These are phyloP conservation scores for Montifringilla adamsi DNA, from an alignment of 2,113 vertebrate species.

Conservation along the genomic window DNA sequence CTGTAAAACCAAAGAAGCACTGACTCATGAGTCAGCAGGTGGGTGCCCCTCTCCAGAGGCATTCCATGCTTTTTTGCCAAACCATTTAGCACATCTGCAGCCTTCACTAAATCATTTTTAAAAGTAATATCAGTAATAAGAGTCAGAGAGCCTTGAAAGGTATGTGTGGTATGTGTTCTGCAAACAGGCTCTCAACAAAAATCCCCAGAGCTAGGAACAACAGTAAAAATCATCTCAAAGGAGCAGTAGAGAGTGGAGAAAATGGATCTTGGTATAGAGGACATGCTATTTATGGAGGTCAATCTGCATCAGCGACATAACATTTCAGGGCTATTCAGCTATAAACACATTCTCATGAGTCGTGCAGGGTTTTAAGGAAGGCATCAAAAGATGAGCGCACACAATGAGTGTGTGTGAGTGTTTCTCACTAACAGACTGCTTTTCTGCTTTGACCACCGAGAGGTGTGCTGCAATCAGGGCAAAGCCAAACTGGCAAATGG, in stretches of 20 bases:
- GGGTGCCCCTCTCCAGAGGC: conserved; percentile 29
- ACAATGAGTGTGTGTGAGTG: neutral
- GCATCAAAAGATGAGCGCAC: conserved; percentile 32
- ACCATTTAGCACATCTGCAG: conserved; percentile 52
- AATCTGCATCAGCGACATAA: conserved; percentile 47
- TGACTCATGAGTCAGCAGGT: conserved; percentile 42
- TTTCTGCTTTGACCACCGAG: neutral
- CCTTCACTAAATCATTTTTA: conserved; percentile 56
- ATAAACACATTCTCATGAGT: conserved; percentile 9
- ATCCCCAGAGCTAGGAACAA: conserved; percentile 43
- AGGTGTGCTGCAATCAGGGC: neutral
- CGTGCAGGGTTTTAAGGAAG: neutral
- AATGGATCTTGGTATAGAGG: conserved; percentile 41
- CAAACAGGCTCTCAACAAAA: conserved; percentile 42
- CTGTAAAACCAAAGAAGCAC: conserved; percentile 28
- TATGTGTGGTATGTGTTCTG: conserved; percentile 41
- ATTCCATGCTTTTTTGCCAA: conserved; percentile 29
- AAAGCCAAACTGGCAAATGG: conserved; percentile 7
- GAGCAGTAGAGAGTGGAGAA: conserved; percentile 15
- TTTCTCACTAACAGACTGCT: conserved; percentile 3
- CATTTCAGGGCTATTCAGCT: conserved; percentile 26
- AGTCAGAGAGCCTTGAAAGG: conserved; percentile 52
- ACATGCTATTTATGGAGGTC: conserved; percentile 56
- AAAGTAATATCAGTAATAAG: conserved; percentile 34
- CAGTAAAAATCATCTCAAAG: conserved; percentile 56